Base-by-base conservation (phyloP, 92 coral and sea anemone species). In the Montipora capitata region DNA sequence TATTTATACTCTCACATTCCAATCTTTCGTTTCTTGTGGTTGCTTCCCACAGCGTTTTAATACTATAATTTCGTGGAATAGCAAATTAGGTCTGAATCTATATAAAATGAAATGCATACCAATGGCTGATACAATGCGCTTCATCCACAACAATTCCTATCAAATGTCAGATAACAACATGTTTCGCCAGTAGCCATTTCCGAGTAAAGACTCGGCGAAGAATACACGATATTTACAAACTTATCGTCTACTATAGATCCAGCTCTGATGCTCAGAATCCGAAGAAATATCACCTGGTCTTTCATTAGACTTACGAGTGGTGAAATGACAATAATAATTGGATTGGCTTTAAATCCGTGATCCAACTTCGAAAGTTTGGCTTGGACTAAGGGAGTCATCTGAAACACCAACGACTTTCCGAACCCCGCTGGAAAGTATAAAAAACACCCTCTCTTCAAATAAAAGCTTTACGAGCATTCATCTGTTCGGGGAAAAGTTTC, bases 101-200 rank as follows among this genome's bases (percentile, higher is more conserved):
- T n/a, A n/a, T n/a, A n/a, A 9, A 9, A 3, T 6, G 56, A 83
- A 83, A 77, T 80, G 76, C 76, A 49, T 75, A 85, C 89, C 89
- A 85, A 57, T 85, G 84, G 78, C 86, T 66, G 3, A 77, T 86
- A 64, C 91, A 86, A 58, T 86, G 90, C 2, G 85, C 90, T 44
- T 86, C 90, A 42, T 86, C 90, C 43, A 86, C 52, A 16, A 67
- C 85, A 0, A 86, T 52, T 11, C 91, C 91, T 6, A 86, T 52
- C 16, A 86, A 61, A 76, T 61, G 45, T 64, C 64, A 7, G 85
- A 49, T 1, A 39, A 58, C 54, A 85, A 40, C 88, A 83, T 83
- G 39, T 7, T 76, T 20, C 85, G 62, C 90, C 85, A 77, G 10
- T 52, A 14, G 16, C 62, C 43, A 76, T 77, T 77, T 20, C 77